Evolutionary conservation across 2,888 invertebrate species (phyloP), one percentile per base, ranked within the genome.

Genomic region (Thecophora atra): DNA sequence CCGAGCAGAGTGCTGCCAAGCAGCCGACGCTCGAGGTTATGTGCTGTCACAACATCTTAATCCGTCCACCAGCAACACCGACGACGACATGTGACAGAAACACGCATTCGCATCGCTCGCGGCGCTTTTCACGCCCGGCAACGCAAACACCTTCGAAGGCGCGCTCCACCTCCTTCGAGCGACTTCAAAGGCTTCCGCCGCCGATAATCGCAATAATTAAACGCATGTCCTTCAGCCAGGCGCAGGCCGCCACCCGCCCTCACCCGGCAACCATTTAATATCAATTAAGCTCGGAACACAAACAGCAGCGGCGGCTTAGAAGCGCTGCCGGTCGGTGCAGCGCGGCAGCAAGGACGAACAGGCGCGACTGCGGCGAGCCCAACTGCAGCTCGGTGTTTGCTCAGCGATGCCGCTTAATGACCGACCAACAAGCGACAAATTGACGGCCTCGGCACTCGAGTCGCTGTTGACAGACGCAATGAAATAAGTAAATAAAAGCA

Each of bases 371-470:
- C n/a, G n/a, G n/a, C n/a, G n/a, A n/a, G n/a, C n/a, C 47, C 6
- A 15, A 47, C 58, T 19, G n/a, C 8, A 62, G 37, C 51, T 17
- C n/a, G 6, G 37, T 63, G 63, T 37, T 63, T 63, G 44, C 63
- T 37, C 11, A 44, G 63, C 21, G 11, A 21, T 73, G 74, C 30
- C 73, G 58, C 62, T 72, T 77, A 76, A 78, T 76, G 75, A 72
- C 67, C 72, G 73, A 74, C 75, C 74, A 74, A 73, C 72, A 73
- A 56, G 56, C 37, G 56, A 67, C 67, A 54, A 67, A 67, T 56
- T 67, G 24, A 52, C 21, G 47, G 28, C 21, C 52, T 52, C 52
- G 66, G 24, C 66, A 52, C 19, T 8, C 17, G 19, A 42, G 17
- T 30, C 54, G 42, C 15, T 67, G 56, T 67, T 67, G 67, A 67